Evolutionary conservation across 2,113 vertebrate species (phyloP).

Genomic region (Emydocephalus ijimae): DNA sequence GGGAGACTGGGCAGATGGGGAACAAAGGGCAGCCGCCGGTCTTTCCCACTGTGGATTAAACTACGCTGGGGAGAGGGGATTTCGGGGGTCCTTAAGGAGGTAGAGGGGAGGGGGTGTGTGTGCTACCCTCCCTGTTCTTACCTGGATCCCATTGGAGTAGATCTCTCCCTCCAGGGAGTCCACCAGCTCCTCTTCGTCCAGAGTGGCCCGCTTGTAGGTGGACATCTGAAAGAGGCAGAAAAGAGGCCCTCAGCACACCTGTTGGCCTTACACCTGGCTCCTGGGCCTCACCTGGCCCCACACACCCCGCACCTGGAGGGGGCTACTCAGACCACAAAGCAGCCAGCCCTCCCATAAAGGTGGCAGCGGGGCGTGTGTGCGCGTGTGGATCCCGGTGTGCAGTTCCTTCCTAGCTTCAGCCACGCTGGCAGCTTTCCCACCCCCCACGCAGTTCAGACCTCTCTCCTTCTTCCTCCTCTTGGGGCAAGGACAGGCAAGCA

Average conservation of each 20-base stretch:
- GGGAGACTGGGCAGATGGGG: neutral
- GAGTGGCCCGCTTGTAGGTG: slow-evolving; percentile 87
- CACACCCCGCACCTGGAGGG: neutral
- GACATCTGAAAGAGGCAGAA: slow-evolving; percentile 92
- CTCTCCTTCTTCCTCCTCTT: neutral
- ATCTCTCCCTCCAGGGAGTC: slow-evolving; percentile 77
- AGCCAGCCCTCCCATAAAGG: neutral
- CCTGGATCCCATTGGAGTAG: slow-evolving; percentile 84
- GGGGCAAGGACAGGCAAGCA: neutral
- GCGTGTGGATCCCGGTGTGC: neutral
- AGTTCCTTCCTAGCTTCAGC: neutral
- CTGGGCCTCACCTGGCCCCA: neutral
- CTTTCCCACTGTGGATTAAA: neutral
- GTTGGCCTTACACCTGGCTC: slow-evolving; percentile 32
- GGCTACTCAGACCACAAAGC: neutral
- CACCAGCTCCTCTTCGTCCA: slow-evolving; percentile 91
- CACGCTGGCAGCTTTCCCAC: neutral
- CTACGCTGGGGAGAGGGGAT: neutral
- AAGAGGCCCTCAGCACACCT: slow-evolving; percentile 76
- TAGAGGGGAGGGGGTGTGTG: too few relatives aligned
- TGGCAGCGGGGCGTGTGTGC: neutral
- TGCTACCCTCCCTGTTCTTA: slow-evolving; percentile 43
- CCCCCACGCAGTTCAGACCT: neutral
- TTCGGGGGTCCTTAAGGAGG: neutral
- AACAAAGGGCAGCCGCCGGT: too few relatives aligned